These are phyloP conservation scores for Ambastaia sidthimunki DNA, from an alignment of 2,797 vertebrate species.

Conservation along the genomic window DNA sequence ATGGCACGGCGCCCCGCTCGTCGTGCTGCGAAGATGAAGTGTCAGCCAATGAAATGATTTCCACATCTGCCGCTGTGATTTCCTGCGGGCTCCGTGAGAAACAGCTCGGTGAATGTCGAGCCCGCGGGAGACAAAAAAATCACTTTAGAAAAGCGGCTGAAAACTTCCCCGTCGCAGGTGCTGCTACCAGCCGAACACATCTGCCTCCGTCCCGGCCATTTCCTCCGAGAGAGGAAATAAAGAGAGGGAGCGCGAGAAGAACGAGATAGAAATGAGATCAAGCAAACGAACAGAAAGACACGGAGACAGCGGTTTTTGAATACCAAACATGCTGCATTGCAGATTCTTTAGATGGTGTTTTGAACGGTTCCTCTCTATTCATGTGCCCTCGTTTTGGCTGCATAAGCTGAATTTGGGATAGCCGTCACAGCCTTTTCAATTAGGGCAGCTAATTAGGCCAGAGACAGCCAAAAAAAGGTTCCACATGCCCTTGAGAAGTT, in stretches of 20 bases:
- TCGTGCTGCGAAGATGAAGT: constrained; percentile 32
- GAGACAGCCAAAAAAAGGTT: constrained; percentile 16
- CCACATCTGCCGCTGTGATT: constrained; percentile 47
- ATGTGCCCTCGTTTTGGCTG: background rate
- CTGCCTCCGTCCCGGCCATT: constrained; percentile 18
- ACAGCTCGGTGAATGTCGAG: constrained; percentile 15
- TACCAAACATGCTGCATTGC: constrained; percentile 33
- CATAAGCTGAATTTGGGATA: background rate
- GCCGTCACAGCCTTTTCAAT: constrained; percentile 17
- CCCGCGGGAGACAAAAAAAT: constrained; percentile 34
- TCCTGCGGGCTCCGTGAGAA: constrained; percentile 36
- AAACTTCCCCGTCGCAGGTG: constrained; percentile 32
- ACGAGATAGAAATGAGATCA: constrained; percentile 2
- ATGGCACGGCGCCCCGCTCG: constrained; percentile 35
- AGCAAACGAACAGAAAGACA: constrained; percentile 9
- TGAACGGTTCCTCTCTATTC: background rate
- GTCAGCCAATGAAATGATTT: constrained; percentile 43
- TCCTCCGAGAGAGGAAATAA: constrained; percentile 11
- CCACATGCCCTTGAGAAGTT: constrained; percentile 16
- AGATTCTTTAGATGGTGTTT: background rate
- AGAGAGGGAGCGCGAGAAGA: constrained; percentile 1
- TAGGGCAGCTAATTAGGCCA: constrained; percentile 26
- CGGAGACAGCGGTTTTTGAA: constrained; percentile 27
- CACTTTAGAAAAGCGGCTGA: constrained; percentile 25
- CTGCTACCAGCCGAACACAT: constrained; percentile 18